Evolutionary conservation across 1,140 invertebrate species (phyloP).

Genomic region (Aphelinus atriplicis): DNA sequence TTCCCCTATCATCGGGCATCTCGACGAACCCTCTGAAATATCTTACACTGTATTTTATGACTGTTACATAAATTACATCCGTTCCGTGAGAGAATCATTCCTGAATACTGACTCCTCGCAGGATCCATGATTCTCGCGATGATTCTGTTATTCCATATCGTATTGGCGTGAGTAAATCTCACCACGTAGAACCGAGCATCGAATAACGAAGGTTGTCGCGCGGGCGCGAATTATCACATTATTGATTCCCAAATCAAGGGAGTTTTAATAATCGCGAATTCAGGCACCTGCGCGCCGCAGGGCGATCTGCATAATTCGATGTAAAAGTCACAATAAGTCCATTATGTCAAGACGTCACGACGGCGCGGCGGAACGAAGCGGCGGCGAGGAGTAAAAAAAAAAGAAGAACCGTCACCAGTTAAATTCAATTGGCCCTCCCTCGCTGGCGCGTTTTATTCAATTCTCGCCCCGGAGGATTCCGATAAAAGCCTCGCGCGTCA

Average conservation of each 20-base stretch:
- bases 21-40: too few relatives aligned
- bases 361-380: not conserved
- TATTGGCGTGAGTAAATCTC: too few relatives aligned
- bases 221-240: constrained; percentile 30
- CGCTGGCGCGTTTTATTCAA: constrained; percentile 25
- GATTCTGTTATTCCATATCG: too few relatives aligned
- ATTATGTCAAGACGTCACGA: constrained; percentile 32
- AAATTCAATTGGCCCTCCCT: constrained; percentile 33
- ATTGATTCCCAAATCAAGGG: constrained; percentile 38
- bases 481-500: constrained; percentile 39
- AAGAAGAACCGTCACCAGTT: constrained; percentile 15
- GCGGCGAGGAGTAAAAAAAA: not conserved
- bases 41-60: too few relatives aligned
- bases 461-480: constrained; percentile 31
- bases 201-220: not conserved
- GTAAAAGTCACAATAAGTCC: constrained; percentile 40
- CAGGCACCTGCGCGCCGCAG: constrained; percentile 15
- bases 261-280: constrained; percentile 11
- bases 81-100: too few relatives aligned
- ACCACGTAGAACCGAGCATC: too few relatives aligned
- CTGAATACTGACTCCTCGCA: too few relatives aligned
- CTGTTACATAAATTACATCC: too few relatives aligned
- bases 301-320: constrained; percentile 37
- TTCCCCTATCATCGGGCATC: not conserved
- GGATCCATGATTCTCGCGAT: too few relatives aligned